phyloP scores from a whole-genome alignment of 2,888 invertebrate species.

The Macrostomum cliftonense region DNA sequence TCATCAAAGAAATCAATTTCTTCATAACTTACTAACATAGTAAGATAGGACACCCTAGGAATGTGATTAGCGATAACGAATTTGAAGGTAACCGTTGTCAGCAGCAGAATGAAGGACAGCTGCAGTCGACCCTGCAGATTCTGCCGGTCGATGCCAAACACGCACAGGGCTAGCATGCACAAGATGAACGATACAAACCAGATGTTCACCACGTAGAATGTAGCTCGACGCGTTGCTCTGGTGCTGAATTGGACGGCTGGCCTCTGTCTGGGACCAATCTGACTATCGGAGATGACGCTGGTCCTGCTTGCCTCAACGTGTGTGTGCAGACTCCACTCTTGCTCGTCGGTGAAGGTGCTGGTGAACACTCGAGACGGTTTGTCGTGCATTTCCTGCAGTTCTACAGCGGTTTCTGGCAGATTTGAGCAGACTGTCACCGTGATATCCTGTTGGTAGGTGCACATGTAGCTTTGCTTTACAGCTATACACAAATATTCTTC shows the following conservation, averaged over 20 bases:
- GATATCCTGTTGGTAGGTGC: no score
- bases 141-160: constrained; percentile 12
- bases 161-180: constrained; percentile 11
- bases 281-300: no score
- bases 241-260: constrained; percentile 15
- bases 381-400: constrained; percentile 18
- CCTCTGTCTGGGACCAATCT: no score
- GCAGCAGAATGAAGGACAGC: constrained; percentile 14
- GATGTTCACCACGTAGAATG: constrained; percentile 16
- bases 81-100: constrained; percentile 14
- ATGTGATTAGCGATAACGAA: constrained; percentile 13
- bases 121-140: constrained; percentile 14
- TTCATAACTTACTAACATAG: constrained; percentile 7
- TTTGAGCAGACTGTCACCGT: constrained; percentile 18
- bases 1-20: no score
- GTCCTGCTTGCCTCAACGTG: constrained; percentile 16
- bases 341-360: constrained; percentile 27
- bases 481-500: no score
- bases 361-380: constrained; percentile 18
- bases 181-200: constrained; percentile 16
- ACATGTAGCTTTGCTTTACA: no score
- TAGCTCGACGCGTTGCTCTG: constrained; percentile 14
- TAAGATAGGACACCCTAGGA: constrained; percentile 13
- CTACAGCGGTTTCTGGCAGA: constrained; percentile 15
- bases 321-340: constrained; percentile 30